Evolutionary conservation across 1,140 invertebrate species (phyloP).

Genomic region (Trichogramma pretiosum): DNA sequence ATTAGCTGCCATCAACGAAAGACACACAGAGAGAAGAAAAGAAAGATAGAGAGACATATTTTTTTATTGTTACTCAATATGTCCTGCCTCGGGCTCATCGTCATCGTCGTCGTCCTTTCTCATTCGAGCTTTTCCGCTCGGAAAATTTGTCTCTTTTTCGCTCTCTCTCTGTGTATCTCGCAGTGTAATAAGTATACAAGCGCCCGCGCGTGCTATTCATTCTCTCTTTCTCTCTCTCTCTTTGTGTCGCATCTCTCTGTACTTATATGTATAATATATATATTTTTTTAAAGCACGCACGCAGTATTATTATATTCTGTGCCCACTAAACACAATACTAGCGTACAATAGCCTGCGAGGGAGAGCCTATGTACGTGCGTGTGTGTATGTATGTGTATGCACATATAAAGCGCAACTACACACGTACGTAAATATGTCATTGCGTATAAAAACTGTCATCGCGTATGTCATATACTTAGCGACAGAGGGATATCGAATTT

Average conservation of each 20-base stretch:
- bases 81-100: background rate
- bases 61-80: background rate
- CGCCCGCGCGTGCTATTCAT: too few species aligned
- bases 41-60: background rate
- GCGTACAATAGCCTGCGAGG: too few species aligned
- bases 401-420: background rate
- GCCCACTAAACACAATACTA: too few species aligned
- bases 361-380: too few species aligned
- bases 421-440: background rate
- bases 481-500: constrained; percentile 18
- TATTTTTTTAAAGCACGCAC: too few species aligned
- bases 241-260: too few species aligned
- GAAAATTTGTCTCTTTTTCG: constrained; percentile 14
- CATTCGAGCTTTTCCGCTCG: constrained; percentile 19
- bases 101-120: background rate
- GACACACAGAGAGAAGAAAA: background rate
- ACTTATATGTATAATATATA: too few species aligned
- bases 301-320: too few species aligned
- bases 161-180: background rate
- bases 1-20: constrained; percentile 7
- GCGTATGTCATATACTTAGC: constrained; percentile 18
- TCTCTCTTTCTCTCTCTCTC: background rate
- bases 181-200: too few species aligned
- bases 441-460: constrained; percentile 17
- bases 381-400: too few species aligned